phyloP scores from a whole-genome alignment of 2,888 invertebrate species.

The Stenodera caucasica region DNA sequence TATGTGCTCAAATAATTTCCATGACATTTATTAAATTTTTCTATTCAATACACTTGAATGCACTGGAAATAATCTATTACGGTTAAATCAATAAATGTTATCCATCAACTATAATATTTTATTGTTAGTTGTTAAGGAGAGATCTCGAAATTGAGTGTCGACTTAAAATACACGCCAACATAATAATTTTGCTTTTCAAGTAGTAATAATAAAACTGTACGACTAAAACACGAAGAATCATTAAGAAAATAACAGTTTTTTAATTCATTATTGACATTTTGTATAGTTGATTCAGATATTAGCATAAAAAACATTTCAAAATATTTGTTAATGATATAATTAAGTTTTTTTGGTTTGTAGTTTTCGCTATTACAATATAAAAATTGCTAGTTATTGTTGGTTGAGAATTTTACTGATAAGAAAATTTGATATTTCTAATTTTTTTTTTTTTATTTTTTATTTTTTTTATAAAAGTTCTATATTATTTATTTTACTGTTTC shows the following conservation, averaged over 20 bases:
- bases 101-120: slow-evolving; percentile 7
- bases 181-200: slow-evolving; percentile 7
- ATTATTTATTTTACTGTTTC: too few relatives aligned
- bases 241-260: slow-evolving; percentile 8
- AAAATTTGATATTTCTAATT: not conserved
- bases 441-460: too few relatives aligned
- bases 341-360: not conserved
- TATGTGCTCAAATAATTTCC: not conserved
- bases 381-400: not conserved
- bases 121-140: not conserved
- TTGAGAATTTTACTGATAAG: not conserved
- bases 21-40: not conserved
- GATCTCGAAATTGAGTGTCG: not conserved
- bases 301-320: slow-evolving; percentile 9
- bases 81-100: slow-evolving; percentile 5
- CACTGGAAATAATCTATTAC: not conserved
- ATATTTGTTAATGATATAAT: not conserved
- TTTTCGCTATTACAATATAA: too few relatives aligned
- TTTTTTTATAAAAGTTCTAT: too few relatives aligned
- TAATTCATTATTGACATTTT: not conserved
- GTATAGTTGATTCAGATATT: slow-evolving; percentile 7
- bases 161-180: slow-evolving; percentile 13
- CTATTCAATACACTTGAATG: not conserved
- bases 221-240: slow-evolving; percentile 9
- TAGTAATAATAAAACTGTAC: not conserved